These are phyloP conservation scores for Prunella strophiata DNA, from an alignment of 2,797 vertebrate species.

Conservation along the genomic window DNA sequence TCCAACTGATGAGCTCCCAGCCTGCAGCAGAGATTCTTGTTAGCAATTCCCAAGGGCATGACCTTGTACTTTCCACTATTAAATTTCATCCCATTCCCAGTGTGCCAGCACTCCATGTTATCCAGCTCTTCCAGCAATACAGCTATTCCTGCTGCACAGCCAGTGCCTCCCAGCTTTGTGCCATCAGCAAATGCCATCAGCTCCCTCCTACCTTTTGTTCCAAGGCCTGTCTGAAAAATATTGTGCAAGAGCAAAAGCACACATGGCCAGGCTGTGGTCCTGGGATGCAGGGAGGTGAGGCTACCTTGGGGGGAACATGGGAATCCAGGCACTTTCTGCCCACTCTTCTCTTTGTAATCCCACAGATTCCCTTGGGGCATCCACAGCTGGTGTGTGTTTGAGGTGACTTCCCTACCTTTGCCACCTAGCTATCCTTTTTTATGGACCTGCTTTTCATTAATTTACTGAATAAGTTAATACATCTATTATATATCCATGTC, in stretches of 20 bases:
- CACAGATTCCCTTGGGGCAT: not conserved
- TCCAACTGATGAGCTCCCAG: slow-evolving; percentile 26
- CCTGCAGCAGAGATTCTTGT: slow-evolving; percentile 1
- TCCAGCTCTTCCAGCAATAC: not conserved
- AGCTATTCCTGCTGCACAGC: not conserved
- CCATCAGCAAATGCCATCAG: not conserved
- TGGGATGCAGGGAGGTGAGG: not conserved
- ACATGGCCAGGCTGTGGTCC: not conserved
- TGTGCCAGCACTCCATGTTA: not conserved
- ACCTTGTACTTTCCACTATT: slow-evolving; percentile 48
- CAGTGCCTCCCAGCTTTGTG: not conserved
- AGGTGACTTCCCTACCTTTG: not conserved
- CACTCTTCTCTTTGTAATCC: not conserved
- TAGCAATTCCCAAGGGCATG: slow-evolving; percentile 28
- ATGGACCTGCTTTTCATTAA: not conserved
- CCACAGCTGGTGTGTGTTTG: not conserved
- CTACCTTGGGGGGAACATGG: no score
- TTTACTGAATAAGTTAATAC: not conserved
- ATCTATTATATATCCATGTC: not conserved
- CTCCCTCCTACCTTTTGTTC: not conserved
- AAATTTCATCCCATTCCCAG: slow-evolving; percentile 37
- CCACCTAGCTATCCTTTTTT: not conserved
- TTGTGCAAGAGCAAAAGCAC: not conserved
- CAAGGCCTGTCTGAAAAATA: not conserved
- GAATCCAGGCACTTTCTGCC: not conserved